Evolutionary conservation across 2,797 vertebrate genomes (phyloP), one percentile per base, ranked within the genome.

Genomic region (Xenentodon cancila): DNA sequence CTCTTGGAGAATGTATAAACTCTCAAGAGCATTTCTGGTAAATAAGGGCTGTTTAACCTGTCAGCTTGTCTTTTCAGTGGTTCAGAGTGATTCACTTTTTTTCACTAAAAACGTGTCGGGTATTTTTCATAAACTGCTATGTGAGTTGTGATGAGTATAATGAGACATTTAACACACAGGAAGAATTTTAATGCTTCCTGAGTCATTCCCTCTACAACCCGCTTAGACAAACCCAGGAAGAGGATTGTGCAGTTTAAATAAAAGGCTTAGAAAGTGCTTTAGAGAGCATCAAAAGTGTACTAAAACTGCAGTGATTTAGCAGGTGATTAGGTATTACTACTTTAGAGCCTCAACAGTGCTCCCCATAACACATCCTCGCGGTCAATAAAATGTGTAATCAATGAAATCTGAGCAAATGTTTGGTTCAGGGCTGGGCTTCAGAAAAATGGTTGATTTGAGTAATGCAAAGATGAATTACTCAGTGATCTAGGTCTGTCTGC

Each of bases 151-250:
- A 43, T 3, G 53, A 32, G 47, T 55, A 74, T 73, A 71, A 78
- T 76, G 77, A 78, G 59, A 79, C 42, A 44, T 67, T 63, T 68
- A 72, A 71, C 64, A 58, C 68, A 67, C 53, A 46, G 43, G 54
- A 30, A 69, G 74, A 63, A 34, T 61, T 68, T 49, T 45, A 78
- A 63, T 70, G 52, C 52, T 53, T 78, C 16, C 22, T 0, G 2
- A 74, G 60, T 77, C 27, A 32, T 53, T 63, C 49, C 62, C 30
- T 15, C 12, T 50, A 57, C 53, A 69, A 59, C 66, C 60, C 4
- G 16, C 68, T 59, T 60, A 74, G 22, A 72, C 42, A 43, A 44
- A 55, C 19, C 9, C 27, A 18, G n/a, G 44, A 60, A 53, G 59
- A 72, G 47, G 70, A 66, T 43, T 70, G 65, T 44, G 22, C 53